phyloP scores from a whole-genome alignment of 2,797 vertebrate species.

The Enteromius radiatus region DNA sequence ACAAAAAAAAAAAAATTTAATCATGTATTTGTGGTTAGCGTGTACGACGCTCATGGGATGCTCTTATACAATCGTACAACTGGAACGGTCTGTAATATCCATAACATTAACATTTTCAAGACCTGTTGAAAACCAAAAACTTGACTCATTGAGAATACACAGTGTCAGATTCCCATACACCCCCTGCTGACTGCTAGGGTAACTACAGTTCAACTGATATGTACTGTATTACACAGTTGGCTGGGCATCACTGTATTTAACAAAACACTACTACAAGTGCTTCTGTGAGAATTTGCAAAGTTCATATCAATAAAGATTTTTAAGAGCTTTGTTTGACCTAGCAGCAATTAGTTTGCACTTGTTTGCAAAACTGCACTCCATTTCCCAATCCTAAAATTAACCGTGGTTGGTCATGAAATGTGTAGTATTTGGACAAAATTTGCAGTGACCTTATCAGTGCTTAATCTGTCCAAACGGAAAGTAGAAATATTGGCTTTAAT shows the following conservation, averaged over 20 bases:
- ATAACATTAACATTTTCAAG: neutral
- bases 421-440: neutral
- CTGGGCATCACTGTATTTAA: neutral
- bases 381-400: neutral
- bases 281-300: neutral
- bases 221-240: neutral
- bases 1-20: neutral
- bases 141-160: neutral
- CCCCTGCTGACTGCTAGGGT: constrained; percentile 33
- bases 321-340: neutral
- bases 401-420: neutral
- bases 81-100: neutral
- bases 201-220: constrained; percentile 13
- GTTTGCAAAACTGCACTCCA: neutral
- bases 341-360: neutral
- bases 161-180: neutral
- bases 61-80: neutral
- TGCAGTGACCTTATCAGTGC: neutral
- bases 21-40: neutral
- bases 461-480: neutral
- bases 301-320: neutral
- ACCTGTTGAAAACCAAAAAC: neutral
- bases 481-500: neutral
- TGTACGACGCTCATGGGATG: neutral
- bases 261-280: neutral